Evolutionary conservation across 2,797 vertebrate genomes (phyloP).

Genomic region (Pseudochaenichthys georgianus): DNA sequence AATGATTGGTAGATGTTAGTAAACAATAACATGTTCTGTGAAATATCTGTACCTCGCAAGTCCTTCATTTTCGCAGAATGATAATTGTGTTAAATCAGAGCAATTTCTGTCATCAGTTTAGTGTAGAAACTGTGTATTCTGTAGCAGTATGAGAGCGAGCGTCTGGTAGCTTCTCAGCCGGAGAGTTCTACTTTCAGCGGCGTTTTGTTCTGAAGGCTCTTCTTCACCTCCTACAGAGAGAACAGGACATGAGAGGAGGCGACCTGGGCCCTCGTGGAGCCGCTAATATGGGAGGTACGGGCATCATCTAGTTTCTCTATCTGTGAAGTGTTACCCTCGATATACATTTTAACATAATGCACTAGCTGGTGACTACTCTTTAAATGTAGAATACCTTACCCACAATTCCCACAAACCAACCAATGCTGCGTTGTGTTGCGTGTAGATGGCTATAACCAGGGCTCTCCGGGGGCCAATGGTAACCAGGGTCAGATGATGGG

Average conservation of each 20-base stretch:
- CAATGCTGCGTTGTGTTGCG: conserved; percentile 66
- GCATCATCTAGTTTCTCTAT: conserved; percentile 72
- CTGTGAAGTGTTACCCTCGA: conserved; percentile 9
- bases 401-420: conserved; percentile 31
- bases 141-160: not conserved
- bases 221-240: conserved; percentile 99
- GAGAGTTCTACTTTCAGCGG: conserved; percentile 40
- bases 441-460: conserved; percentile 97
- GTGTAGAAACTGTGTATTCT: not conserved
- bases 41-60: not conserved
- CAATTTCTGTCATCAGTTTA: not conserved
- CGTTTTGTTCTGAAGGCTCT: conserved; percentile 74
- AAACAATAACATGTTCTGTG: not conserved
- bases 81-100: not conserved
- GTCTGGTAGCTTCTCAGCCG: not conserved
- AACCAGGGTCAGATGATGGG: conserved; percentile 97
- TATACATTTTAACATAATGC: not conserved
- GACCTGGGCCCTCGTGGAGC: conserved; percentile 98
- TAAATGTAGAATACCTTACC: not conserved
- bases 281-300: conserved; percentile 99
- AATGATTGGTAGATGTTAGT: not conserved
- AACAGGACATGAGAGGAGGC: conserved; percentile 99
- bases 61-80: not conserved
- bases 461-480: conserved; percentile 88
- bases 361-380: not conserved